phyloP scores from a whole-genome alignment of 1,140 invertebrate genomes.

The Macrocentrus cingulum region DNA sequence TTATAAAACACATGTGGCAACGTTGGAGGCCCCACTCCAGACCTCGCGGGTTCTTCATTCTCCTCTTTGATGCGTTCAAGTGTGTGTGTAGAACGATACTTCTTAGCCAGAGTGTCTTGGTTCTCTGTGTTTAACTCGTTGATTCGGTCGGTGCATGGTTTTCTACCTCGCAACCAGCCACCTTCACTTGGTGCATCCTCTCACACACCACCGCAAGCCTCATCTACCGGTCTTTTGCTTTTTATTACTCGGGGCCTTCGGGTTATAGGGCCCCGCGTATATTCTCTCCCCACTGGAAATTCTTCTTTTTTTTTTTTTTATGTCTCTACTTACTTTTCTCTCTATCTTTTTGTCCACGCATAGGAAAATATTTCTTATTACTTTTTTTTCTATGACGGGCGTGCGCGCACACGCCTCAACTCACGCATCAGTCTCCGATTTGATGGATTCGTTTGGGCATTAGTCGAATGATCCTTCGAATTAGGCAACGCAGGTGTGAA shows the following conservation, averaged over 20 bases:
- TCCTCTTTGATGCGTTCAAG: conserved; percentile 18
- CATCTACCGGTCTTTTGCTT: conserved; percentile 35
- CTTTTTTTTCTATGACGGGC: background rate
- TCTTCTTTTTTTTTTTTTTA: conserved; percentile 3
- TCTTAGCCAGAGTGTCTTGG: background rate
- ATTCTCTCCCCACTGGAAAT: conserved; percentile 18
- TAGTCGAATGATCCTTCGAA: conserved; percentile 4
- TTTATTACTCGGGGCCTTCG: conserved; percentile 23
- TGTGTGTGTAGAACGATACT: background rate
- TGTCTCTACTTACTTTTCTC: background rate
- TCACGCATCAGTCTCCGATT: background rate
- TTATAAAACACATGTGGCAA: conserved; percentile 45
- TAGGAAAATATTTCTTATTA: conserved; percentile 4
- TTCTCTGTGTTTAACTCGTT: conserved; percentile 21
- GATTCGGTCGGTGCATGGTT: conserved; percentile 35
- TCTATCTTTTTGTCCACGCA: background rate
- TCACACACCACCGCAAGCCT: conserved; percentile 43
- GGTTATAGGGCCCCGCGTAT: conserved; percentile 37
- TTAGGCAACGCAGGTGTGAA: conserved; percentile 21
- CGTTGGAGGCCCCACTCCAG: conserved; percentile 32
- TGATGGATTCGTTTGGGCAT: conserved; percentile 19
- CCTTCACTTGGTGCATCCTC: conserved; percentile 35
- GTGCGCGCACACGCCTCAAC: background rate
- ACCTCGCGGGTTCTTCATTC: conserved; percentile 14
- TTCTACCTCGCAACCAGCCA: conserved; percentile 30